These are phyloP conservation scores for Eumaeus atala DNA, from an alignment of 1,140 invertebrate species.

Conservation along the genomic window DNA sequence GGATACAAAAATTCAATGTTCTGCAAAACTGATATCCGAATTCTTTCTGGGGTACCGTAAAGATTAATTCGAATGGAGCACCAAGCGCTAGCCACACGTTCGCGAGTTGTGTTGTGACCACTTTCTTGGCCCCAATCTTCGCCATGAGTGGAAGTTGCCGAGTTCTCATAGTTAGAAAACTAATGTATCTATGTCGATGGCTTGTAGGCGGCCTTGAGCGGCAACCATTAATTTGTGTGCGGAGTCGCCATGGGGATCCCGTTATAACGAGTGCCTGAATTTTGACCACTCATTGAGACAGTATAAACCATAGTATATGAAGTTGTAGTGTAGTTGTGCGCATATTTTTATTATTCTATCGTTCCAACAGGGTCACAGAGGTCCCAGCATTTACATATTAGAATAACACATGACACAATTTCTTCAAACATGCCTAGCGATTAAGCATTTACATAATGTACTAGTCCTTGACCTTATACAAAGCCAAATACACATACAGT, in stretches of 20 bases:
- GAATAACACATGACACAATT: no score
- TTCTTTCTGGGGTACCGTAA: background rate
- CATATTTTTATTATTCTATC: no score
- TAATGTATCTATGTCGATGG: slow-evolving; percentile 69
- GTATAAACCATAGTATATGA: no score
- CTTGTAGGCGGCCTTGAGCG: slow-evolving; percentile 69
- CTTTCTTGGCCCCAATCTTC: slow-evolving; percentile 63
- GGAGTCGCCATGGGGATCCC: slow-evolving; percentile 51
- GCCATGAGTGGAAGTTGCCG: slow-evolving; percentile 46
- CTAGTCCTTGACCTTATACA: no score
- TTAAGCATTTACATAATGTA: no score
- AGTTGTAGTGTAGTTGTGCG: no score
- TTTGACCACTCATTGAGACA: slow-evolving; percentile 31
- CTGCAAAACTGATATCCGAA: background rate
- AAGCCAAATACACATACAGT: no score
- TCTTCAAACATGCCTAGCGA: no score
- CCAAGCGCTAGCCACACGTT: slow-evolving; percentile 5
- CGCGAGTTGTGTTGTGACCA: slow-evolving; percentile 27
- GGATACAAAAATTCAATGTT: slow-evolving; percentile 2
- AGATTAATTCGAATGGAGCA: slow-evolving; percentile 7
- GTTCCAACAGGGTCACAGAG: no score
- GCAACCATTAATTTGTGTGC: slow-evolving; percentile 68
- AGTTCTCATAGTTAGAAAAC: slow-evolving; percentile 62
- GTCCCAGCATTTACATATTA: no score
- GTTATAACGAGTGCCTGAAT: slow-evolving; percentile 59